These are phyloP conservation scores for Sparidentex hasta DNA, from an alignment of 2,797 vertebrate genomes.

Conservation along the genomic window DNA sequence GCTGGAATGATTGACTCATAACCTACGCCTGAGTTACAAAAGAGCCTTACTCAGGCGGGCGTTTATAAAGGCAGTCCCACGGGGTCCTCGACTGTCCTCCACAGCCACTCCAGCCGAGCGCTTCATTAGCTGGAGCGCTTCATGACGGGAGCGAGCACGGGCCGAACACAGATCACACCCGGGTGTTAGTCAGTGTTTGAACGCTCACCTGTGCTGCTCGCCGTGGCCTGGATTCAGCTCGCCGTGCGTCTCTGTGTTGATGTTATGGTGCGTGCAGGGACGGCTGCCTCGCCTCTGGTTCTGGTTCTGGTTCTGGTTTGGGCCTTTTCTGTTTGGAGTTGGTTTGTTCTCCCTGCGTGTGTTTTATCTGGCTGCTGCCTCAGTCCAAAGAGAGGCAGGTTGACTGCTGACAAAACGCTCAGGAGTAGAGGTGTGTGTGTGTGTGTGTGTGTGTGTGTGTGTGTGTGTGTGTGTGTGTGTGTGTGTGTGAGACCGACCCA, in stretches of 20 bases:
- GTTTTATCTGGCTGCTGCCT: neutral
- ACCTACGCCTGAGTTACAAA: slow-evolving; percentile 54
- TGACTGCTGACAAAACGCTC: neutral
- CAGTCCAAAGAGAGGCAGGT: neutral
- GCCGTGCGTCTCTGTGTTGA: neutral
- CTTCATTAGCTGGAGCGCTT: slow-evolving; percentile 53
- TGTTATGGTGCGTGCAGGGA: no score
- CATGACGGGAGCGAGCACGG: slow-evolving; percentile 18
- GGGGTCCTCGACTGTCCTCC: slow-evolving; percentile 60
- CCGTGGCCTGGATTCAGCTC: neutral
- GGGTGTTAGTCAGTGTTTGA: slow-evolving; percentile 26
- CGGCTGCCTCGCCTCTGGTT: neutral
- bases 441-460: no score
- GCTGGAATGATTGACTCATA: slow-evolving; percentile 57
- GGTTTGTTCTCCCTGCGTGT: neutral
- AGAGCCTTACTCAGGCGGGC: slow-evolving; percentile 55
- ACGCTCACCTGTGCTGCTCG: neutral
- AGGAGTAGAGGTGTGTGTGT: no score
- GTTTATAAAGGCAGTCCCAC: slow-evolving; percentile 67
- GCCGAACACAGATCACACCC: slow-evolving; percentile 10
- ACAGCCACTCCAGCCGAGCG: slow-evolving; percentile 58
- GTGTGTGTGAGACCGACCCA: neutral
- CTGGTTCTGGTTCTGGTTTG: no score
- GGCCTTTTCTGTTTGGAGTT: neutral
- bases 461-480: neutral